Conservation (phyloP, 1,140 invertebrate genomes). For the Helicorthomorpha holstii region DNA sequence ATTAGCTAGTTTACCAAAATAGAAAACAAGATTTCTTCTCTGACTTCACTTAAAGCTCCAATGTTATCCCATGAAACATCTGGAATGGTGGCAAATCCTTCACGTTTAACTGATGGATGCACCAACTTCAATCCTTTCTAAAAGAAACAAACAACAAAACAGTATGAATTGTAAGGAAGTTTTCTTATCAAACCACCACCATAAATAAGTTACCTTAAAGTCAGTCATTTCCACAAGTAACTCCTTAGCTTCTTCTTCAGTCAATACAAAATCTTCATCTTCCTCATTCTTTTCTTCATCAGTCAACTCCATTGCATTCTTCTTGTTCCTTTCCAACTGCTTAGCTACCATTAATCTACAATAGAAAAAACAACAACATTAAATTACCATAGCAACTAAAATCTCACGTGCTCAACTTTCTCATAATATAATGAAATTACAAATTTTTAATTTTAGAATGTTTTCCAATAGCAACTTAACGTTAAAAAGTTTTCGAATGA, state of each 20-base stretch:
- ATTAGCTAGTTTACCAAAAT: constrained; percentile 47
- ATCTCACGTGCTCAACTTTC: no score
- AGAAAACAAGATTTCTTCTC: constrained; percentile 73
- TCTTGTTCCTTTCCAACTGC: constrained; percentile 7
- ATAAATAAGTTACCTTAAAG: constrained; percentile 34
- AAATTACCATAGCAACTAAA: no score
- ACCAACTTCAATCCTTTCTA: constrained; percentile 54
- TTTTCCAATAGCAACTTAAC: no score
- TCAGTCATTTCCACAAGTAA: constrained; percentile 53
- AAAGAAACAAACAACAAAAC: constrained; percentile 14
- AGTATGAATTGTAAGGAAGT: neutral
- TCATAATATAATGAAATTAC: no score
- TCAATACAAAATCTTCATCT: constrained; percentile 26
- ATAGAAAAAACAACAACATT: constrained; percentile 10
- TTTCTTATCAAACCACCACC: neutral
- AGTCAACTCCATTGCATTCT: constrained; percentile 2
- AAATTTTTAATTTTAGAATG: no score
- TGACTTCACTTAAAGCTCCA: constrained; percentile 72
- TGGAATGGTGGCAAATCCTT: constrained; percentile 94
- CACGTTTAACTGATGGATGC: constrained; percentile 83
- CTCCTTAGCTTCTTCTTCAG: constrained; percentile 36
- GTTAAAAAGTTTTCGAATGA: no score
- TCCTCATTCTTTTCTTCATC: constrained; percentile 1
- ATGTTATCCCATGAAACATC: constrained; percentile 95
- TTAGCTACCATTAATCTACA: neutral